Percentiles rank a stretch among this genome's conserved stretches.
phyloP scores from a whole-genome alignment of 2,888 invertebrate genomes.

The Amiota mariae region DNA sequence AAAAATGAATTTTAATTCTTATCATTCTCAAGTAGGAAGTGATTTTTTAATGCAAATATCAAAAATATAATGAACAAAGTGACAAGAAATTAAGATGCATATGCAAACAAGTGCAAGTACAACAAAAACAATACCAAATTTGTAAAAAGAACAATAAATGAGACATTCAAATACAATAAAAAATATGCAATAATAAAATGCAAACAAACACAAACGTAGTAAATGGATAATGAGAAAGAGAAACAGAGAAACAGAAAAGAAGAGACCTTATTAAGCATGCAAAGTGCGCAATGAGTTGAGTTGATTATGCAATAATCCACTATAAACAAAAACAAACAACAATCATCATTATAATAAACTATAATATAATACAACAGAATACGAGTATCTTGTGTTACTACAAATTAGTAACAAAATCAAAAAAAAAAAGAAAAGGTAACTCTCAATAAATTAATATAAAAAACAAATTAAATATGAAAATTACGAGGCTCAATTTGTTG shows the following conservation, averaged over 20 bases:
- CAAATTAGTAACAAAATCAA: too few species aligned
- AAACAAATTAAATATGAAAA: too few species aligned
- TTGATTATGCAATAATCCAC: slow-evolving; percentile 1
- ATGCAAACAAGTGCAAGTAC: slow-evolving; percentile 12
- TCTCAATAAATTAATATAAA: too few species aligned
- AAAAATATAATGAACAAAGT: not conserved
- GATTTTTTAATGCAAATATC: slow-evolving; percentile 12
- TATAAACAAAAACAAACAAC: not conserved
- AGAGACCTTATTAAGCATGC: slow-evolving; percentile 3
- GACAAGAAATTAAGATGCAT: slow-evolving; percentile 11
- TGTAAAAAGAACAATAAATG: not conserved
- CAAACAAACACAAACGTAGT: not conserved
- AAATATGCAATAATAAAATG: not conserved
- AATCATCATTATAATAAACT: not conserved
- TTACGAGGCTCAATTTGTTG: too few species aligned
- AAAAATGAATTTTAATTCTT: too few species aligned
- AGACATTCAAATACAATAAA: too few species aligned
- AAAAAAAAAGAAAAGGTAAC: too few species aligned
- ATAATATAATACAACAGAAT: too few species aligned
- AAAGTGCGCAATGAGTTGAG: not conserved
- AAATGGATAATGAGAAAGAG: not conserved
- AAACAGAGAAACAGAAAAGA: not conserved
- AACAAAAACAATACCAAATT: not conserved
- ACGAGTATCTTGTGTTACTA: too few species aligned
- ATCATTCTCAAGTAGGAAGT: not conserved